A percentile compares a stretch with the other conserved stretches of the same genome.
These are phyloP conservation scores for Cetoscarus ocellatus DNA, from an alignment of 2,797 vertebrate species.

Conservation along the genomic window DNA sequence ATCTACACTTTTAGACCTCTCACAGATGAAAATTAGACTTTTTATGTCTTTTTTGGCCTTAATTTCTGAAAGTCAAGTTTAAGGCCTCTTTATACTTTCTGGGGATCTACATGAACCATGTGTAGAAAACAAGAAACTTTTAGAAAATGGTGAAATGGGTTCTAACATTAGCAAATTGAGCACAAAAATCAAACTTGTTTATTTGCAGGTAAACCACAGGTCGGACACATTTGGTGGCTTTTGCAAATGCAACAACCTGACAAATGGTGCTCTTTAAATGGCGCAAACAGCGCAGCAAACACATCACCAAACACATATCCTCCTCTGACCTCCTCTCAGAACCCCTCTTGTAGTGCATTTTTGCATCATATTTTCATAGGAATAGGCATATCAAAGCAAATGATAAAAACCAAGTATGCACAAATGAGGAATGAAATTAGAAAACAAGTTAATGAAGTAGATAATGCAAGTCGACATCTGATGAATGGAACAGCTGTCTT, in stretches of 20 bases:
- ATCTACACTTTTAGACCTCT: too few relatives aligned
- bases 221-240: slow-evolving; percentile 20
- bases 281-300: slow-evolving; percentile 75
- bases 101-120: too few relatives aligned
- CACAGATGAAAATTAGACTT: too few relatives aligned
- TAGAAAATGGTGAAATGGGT: too few relatives aligned
- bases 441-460: slow-evolving; percentile 84
- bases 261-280: slow-evolving; percentile 19
- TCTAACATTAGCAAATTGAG: too few relatives aligned
- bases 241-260: slow-evolving; percentile 3
- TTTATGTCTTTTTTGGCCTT: too few relatives aligned
- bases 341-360: slow-evolving; percentile 27
- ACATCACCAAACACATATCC: slow-evolving; percentile 42
- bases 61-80: too few relatives aligned
- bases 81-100: too few relatives aligned
- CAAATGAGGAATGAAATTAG: slow-evolving; percentile 79
- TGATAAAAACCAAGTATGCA: slow-evolving; percentile 66
- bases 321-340: slow-evolving; percentile 72
- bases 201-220: slow-evolving; percentile 1
- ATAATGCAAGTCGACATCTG: slow-evolving; percentile 84
- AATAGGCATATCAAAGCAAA: slow-evolving; percentile 64
- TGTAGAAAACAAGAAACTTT: too few relatives aligned
- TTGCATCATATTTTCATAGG: slow-evolving; percentile 26
- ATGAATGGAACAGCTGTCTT: slow-evolving; percentile 86
- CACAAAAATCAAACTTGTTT: not conserved